Base-by-base conservation (phyloP, 2,888 invertebrate genomes). In the Dicranocentrus wangi region DNA sequence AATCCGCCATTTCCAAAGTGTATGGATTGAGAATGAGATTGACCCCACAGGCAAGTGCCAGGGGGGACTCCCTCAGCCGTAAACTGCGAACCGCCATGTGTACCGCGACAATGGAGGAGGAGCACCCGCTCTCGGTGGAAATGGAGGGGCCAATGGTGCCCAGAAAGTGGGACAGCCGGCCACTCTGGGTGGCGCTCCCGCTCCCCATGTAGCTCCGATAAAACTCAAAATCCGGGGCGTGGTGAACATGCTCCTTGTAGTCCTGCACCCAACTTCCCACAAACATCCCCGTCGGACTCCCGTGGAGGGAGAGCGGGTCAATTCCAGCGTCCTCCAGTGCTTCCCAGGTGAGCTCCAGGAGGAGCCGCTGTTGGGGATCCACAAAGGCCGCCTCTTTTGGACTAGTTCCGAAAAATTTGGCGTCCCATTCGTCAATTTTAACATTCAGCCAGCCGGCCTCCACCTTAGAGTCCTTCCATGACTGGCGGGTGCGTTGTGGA, bases 1-100 rank as follows among this genome's bases (percentile, higher is more conserved):
- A n/a, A n/a, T n/a, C n/a, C n/a, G n/a, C n/a, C n/a, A n/a, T n/a
- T n/a, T n/a, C n/a, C n/a, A n/a, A n/a, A n/a, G n/a, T n/a, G n/a
- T n/a, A n/a, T n/a, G n/a, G n/a, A n/a, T n/a, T n/a, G n/a, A n/a
- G n/a, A n/a, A n/a, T n/a, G 5, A 84, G 23, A 51, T 84, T 82
- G 1, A 78, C 84, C 10, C 84, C 84, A 17, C 81, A 63, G 1
- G 79, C 83, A 3, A 83, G 1, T 1, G 82, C 83, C 27, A 83
- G 13, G 8, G 51, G 47, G n/a, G 63, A 53, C 39, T 82, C 72
- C 7, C 66, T 58, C 1, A 17, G 19, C 3, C 21, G 25, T 0
- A 81, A 17, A 23, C 68, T 60, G 15, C 39, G 27, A 27, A 63
- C n/a, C n/a, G n/a, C n/a, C n/a, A n/a, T n/a, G n/a, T n/a, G n/a